A percentile compares a stretch with the other conserved stretches of the same genome.
Conservation (phyloP, 2,797 vertebrate species). For the Mus caroli region DNA sequence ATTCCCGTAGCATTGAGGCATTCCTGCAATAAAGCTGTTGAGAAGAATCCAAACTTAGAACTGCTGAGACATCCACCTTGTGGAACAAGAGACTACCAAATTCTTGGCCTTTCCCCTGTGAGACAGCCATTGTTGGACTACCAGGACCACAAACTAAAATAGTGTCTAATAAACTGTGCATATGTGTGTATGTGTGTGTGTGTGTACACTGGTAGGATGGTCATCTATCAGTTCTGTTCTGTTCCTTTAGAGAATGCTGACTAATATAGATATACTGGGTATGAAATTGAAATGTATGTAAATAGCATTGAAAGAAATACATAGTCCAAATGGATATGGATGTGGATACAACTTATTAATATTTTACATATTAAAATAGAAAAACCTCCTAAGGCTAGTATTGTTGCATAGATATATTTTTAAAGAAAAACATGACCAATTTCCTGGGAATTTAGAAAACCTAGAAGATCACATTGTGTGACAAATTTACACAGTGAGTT, state of each 20-base stretch:
- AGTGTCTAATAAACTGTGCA: neutral
- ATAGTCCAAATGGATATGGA: neutral
- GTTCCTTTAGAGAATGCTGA: neutral
- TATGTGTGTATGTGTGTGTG: neutral
- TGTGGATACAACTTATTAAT: neutral
- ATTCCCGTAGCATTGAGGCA: no score
- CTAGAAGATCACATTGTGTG: neutral
- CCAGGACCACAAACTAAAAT: neutral
- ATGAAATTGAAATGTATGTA: neutral
- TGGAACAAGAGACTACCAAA: neutral
- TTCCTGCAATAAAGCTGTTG: no score
- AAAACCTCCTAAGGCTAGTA: neutral
- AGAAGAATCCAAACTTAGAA: no score
- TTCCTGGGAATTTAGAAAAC: neutral
- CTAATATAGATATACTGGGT: neutral
- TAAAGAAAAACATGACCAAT: neutral
- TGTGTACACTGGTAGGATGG: neutral
- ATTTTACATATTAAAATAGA: neutral
- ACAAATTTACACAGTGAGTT: neutral
- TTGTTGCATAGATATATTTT: neutral
- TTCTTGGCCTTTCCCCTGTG: neutral
- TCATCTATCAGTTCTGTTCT: neutral
- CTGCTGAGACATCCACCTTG: neutral
- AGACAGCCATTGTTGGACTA: neutral
- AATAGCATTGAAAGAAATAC: neutral